phyloP scores from a whole-genome alignment of 2,113 vertebrate genomes.

The Etia nguti region DNA sequence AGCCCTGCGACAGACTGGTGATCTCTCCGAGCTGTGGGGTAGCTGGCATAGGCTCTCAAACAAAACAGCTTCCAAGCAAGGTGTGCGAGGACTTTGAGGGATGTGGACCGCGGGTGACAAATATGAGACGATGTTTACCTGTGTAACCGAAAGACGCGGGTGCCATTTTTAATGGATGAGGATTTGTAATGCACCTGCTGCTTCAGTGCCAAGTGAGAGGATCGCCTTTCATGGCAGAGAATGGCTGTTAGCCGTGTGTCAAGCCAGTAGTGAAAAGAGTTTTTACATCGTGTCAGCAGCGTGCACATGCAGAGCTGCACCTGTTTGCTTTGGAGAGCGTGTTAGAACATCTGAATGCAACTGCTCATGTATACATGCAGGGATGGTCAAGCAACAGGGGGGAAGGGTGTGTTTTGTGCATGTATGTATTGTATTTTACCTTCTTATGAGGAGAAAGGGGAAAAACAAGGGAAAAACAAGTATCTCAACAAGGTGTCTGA shows the following conservation, averaged over 20 bases:
- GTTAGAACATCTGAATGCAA: not conserved
- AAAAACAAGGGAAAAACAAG: not conserved
- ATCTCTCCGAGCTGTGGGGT: not conserved
- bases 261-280: conserved; percentile 19
- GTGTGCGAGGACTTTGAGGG: not conserved
- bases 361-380: not conserved
- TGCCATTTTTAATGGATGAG: conserved; percentile 65
- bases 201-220: conserved; percentile 32
- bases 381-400: not conserved
- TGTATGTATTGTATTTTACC: not conserved
- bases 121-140: conserved; percentile 63
- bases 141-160: conserved; percentile 61
- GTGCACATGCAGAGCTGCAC: not conserved
- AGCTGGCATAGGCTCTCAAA: not conserved
- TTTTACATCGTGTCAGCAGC: not conserved
- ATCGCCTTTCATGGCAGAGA: conserved; percentile 59
- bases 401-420: not conserved
- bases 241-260: conserved; percentile 24
- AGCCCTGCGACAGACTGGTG: not conserved
- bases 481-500: not conserved
- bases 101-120: conserved; percentile 22
- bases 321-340: not conserved
- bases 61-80: conserved; percentile 8
- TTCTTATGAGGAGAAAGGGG: not conserved
- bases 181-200: conserved; percentile 67